Evolutionary conservation across 92 coral and sea anemone genomes (phyloP).

Genomic region (Umimayanthus kanabou): DNA sequence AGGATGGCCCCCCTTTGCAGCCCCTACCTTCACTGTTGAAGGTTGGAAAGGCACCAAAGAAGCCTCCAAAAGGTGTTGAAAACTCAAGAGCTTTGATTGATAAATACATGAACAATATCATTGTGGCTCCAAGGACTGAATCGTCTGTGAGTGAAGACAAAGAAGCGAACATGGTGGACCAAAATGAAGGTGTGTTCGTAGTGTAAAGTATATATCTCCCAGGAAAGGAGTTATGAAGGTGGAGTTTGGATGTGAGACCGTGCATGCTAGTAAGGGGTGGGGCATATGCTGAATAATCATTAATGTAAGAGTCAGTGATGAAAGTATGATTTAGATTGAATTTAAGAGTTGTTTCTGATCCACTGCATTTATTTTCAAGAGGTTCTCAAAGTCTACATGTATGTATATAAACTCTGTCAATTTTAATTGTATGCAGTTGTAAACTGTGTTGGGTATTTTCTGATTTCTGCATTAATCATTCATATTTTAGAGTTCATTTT

Average conservation of each 20-base stretch:
- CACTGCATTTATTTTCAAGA: too few relatives aligned
- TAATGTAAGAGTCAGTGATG: too few relatives aligned
- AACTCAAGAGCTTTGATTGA: conserved; percentile 9
- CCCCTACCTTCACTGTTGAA: conserved; percentile 69
- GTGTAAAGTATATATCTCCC: too few relatives aligned
- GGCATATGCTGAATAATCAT: neutral
- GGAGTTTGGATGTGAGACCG: neutral
- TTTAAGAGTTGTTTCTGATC: too few relatives aligned
- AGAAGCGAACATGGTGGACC: neutral
- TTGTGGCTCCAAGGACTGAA: conserved; percentile 5
- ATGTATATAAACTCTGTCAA: too few relatives aligned
- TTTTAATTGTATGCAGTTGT: too few relatives aligned
- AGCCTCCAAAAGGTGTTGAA: neutral
- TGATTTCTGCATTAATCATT: too few relatives aligned
- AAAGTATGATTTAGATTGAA: too few relatives aligned
- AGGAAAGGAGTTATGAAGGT: neutral
- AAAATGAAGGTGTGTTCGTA: conserved; percentile 15
- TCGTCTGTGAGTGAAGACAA: neutral
- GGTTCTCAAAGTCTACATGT: too few relatives aligned
- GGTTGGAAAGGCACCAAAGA: conserved; percentile 49
- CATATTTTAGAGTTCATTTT: too few relatives aligned
- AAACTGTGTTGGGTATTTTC: too few relatives aligned
- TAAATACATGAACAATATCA: conserved; percentile 7
- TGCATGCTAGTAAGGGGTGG: neutral
- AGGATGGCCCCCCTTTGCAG: conserved; percentile 55